These are phyloP conservation scores for Listrodromus nycthemerus DNA, from an alignment of 2,888 invertebrate species.

Conservation along the genomic window DNA sequence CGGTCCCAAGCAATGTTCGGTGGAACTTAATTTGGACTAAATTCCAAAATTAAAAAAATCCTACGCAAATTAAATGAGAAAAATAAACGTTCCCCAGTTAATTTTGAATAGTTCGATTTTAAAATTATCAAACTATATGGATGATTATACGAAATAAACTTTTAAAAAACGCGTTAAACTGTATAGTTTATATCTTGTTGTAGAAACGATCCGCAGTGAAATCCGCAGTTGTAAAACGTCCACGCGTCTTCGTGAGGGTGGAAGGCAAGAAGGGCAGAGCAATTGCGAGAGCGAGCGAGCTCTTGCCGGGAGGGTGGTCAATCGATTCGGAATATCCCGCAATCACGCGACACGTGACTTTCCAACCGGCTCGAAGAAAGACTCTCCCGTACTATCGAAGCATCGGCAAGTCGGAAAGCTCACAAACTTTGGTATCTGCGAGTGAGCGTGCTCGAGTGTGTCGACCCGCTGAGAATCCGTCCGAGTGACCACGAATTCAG, in stretches of 20 bases:
- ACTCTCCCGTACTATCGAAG: not conserved
- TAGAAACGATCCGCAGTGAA: constrained; percentile 66
- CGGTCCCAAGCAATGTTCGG: not conserved
- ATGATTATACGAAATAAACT: not conserved
- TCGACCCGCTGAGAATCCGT: not conserved
- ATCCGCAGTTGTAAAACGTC: constrained; percentile 70
- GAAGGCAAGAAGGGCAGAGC: constrained; percentile 45
- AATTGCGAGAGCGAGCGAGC: constrained; percentile 40
- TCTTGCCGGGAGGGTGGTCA: constrained; percentile 48
- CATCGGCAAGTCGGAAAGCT: not conserved
- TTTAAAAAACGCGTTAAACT: not conserved
- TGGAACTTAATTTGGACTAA: not conserved
- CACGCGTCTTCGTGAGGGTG: constrained; percentile 44
- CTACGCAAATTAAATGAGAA: not conserved
- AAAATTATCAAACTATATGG: not conserved
- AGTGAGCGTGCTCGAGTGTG: not conserved
- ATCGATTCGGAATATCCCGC: constrained; percentile 74
- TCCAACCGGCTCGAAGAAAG: constrained; percentile 24
- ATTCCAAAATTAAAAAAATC: not conserved
- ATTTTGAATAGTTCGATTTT: not conserved
- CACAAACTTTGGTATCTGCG: not conserved
- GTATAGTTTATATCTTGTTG: constrained; percentile 13
- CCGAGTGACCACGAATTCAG: constrained; percentile 9
- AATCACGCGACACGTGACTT: constrained; percentile 76
- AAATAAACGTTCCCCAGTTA: not conserved